Base-by-base conservation (phyloP, 2,113 vertebrate species). In the Labrus mixtus region DNA sequence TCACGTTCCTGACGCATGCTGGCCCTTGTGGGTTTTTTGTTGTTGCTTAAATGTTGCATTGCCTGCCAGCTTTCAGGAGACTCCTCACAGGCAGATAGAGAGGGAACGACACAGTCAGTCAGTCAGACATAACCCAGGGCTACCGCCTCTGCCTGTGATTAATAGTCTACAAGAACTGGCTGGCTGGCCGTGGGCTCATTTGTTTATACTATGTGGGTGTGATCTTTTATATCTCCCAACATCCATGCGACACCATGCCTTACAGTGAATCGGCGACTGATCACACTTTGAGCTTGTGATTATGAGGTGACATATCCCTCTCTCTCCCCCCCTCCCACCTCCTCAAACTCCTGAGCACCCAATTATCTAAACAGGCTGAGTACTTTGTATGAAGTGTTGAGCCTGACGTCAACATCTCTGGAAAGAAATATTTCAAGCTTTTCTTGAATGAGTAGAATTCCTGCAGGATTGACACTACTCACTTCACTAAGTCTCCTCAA, bases 111-210 rank as follows among this genome's bases (percentile, higher is more conserved):
- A 69, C 51, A 77, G 63, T 19, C 81, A 85, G 68, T 61, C 81
- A 66, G 61, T 65, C 56, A 76, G 66, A 23, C 80, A 48, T 78
- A 73, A 85, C 89, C 90, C 79, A 61, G 74, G 88, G 90, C 89
- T 78, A 70, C 88, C 83, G 89, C 87, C 90, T 90, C 91, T 89
- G 82, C 83, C 50, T 86, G 80, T 81, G 84, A 88, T 89, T 88
- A 85, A 87, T 79, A 75, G 80, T 84, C 85, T 73, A 65, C 65
- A 73, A 85, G 78, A 88, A 64, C 80, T 85, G 88, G 83, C 81
- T 78, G 79, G 48, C 78, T 73, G 77, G 53, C 86, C 88, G 83
- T 85, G 66, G 77, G 87, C 81, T 79, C 81, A 87, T 88, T 90
- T 90, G 79, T 91, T 90, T 89, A 83, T 73, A 67, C 66, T 63